Conservation (phyloP, 2,888 invertebrate genomes). For the Trissolcus japonicus region DNA sequence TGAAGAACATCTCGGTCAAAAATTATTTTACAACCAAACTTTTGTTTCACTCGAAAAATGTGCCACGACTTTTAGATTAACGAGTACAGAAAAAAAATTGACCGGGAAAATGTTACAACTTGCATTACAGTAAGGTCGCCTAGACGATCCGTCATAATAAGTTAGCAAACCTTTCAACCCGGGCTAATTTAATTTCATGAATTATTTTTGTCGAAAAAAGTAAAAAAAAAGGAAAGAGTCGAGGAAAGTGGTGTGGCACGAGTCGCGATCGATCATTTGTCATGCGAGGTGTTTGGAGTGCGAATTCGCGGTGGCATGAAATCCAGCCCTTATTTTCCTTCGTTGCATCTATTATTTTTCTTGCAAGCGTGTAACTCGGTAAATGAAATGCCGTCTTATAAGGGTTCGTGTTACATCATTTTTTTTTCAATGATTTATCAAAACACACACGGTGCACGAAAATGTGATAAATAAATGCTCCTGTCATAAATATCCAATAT, state of each 20-base stretch:
- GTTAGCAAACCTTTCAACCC: conserved; percentile 30
- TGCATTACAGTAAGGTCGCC: not conserved
- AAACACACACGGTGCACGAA: conserved; percentile 2
- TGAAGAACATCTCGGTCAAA: conserved; percentile 33
- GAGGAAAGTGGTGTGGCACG: not conserved
- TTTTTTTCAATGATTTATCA: conserved; percentile 30
- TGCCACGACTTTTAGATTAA: too few relatives aligned
- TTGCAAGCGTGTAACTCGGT: not conserved
- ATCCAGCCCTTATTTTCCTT: too few relatives aligned
- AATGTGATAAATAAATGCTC: conserved; percentile 27
- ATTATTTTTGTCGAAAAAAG: conserved; percentile 12
- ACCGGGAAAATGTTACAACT: too few relatives aligned
- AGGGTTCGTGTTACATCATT: conserved; percentile 17
- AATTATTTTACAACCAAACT: conserved; percentile 30
- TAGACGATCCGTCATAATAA: conserved; percentile 39
- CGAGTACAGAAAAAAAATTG: too few relatives aligned
- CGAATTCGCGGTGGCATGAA: too few relatives aligned
- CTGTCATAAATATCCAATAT: conserved; percentile 18
- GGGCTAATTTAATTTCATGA: conserved; percentile 41
- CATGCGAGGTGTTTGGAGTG: not conserved
- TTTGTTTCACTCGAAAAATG: conserved; percentile 11
- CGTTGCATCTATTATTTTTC: conserved; percentile 11
- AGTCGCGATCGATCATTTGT: conserved; percentile 35
- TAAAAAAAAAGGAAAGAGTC: too few relatives aligned
- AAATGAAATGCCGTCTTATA: too few relatives aligned